Percentiles rank a stretch among this genome's conserved stretches.
phyloP scores from a whole-genome alignment of 2,888 invertebrate genomes.

The Pharmacophagus antenor region DNA sequence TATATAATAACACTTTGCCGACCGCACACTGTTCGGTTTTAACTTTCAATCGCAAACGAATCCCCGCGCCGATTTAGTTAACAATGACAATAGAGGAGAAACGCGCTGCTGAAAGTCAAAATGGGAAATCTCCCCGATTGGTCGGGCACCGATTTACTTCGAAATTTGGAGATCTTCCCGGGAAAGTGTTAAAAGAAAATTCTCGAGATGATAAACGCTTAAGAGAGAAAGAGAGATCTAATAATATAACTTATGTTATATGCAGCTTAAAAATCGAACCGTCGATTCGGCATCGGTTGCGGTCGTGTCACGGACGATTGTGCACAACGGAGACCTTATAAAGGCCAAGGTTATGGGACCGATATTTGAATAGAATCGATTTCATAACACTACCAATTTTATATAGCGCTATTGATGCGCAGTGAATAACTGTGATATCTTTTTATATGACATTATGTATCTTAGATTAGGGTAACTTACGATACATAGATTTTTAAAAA shows the following conservation, averaged over 20 bases:
- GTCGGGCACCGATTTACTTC: too few relatives aligned
- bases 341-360: slow-evolving; percentile 12
- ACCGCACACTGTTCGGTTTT: too few relatives aligned
- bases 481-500: too few relatives aligned
- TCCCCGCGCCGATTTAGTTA: too few relatives aligned
- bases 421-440: neutral
- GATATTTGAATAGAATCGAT: neutral
- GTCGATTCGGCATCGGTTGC: neutral
- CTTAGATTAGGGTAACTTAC: too few relatives aligned
- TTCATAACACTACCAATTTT: neutral
- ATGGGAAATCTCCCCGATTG: too few relatives aligned
- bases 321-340: slow-evolving; percentile 16
- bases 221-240: neutral
- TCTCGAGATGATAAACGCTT: neutral
- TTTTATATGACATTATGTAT: neutral
- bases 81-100: too few relatives aligned
- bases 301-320: slow-evolving; percentile 20
- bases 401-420: neutral
- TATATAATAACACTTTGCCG: too few relatives aligned
- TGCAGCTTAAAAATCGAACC: neutral
- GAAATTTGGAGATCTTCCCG: too few relatives aligned
- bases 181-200: too few relatives aligned
- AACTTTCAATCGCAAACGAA: too few relatives aligned
- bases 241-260: neutral
- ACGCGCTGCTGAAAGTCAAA: too few relatives aligned